Evolutionary conservation across 2,113 vertebrate genomes (phyloP), one percentile per base, ranked within the genome.

Genomic region (Urocitellus parryii): DNA sequence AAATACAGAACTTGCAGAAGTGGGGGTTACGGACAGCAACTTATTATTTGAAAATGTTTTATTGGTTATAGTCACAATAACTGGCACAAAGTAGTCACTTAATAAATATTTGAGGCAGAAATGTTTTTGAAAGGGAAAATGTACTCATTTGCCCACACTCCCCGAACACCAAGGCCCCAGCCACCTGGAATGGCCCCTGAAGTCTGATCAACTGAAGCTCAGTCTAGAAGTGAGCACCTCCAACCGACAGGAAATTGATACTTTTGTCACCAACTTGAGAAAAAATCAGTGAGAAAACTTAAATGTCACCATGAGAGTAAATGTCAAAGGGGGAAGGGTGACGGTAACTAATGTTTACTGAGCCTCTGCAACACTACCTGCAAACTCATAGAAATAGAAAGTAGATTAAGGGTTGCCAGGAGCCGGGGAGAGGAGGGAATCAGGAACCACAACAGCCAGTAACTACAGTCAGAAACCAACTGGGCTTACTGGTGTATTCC

Each of bases 181-280:
- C 18, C 34, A 39, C 7, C 32, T 34, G 32, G 29, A 32, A 45
- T 58, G n/a, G 48, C 58, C 86, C 24, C 8, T 9, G 25, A 61
- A 37, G 45, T 37, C 82, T 51, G 34, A 32, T 58, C 56, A 29
- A 58, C 77, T 68, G 85, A 80, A 32, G 34, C 78, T 24, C 63
- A 11, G n/a, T 77, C 25, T 91, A 77, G 65, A 80, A 88, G 37
- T 37, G n/a, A 73, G 70, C 18, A 8, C 68, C 42, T 56, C 53
- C 61, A 72, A 72, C 74, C 48, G 12, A 90, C 81, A 96, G 90
- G 90, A 94, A 96, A 88, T 4, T 37, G 83, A 78, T 56, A 74
- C n/a, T 63, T 90, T 61, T 78, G 78, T 84, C 65, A 93, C 87
- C 73, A 37, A 78, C 78, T 39, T 72, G 73, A 81, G 78, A 95